Evolutionary conservation across 2,113 vertebrate genomes (phyloP).

Genomic region (Eulemur macaco): DNA sequence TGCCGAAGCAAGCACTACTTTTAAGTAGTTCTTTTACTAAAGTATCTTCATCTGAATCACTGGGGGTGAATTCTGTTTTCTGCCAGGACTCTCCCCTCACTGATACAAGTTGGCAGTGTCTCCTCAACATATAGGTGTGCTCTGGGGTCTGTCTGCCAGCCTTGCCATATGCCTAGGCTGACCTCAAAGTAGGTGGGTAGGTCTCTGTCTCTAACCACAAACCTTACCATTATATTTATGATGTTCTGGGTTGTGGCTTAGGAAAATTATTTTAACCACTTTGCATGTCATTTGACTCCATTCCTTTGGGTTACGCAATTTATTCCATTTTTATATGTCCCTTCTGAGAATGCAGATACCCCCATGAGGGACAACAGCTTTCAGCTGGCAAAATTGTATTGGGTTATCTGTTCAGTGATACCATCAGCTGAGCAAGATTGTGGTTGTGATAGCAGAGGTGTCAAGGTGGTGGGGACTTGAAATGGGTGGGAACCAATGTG

Average conservation of each 20-base stretch:
- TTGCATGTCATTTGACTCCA: not conserved
- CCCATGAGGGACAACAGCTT: not conserved
- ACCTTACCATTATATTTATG: not conserved
- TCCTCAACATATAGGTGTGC: not conserved
- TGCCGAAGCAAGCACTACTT: not conserved
- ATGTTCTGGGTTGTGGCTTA: not conserved
- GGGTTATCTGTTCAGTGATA: not conserved
- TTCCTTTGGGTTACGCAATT: not conserved
- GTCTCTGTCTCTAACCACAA: not conserved
- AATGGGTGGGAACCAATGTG: not conserved
- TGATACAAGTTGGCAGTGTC: not conserved
- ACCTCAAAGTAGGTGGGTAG: not conserved
- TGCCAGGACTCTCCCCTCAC: not conserved
- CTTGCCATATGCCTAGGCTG: not conserved
- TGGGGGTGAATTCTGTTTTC: not conserved
- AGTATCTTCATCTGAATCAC: not conserved
- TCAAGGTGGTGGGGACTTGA: not conserved
- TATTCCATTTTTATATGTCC: not conserved
- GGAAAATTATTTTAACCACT: constrained; percentile 29
- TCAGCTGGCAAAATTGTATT: not conserved
- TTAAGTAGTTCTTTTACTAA: not conserved
- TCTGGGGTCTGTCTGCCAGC: not conserved
- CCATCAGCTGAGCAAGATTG: not conserved
- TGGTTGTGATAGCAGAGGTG: not conserved
- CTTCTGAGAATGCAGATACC: not conserved